Percentiles rank a stretch among this genome's conserved stretches.
phyloP scores from a whole-genome alignment of 1,140 invertebrate species.

The Cepaea nemoralis region DNA sequence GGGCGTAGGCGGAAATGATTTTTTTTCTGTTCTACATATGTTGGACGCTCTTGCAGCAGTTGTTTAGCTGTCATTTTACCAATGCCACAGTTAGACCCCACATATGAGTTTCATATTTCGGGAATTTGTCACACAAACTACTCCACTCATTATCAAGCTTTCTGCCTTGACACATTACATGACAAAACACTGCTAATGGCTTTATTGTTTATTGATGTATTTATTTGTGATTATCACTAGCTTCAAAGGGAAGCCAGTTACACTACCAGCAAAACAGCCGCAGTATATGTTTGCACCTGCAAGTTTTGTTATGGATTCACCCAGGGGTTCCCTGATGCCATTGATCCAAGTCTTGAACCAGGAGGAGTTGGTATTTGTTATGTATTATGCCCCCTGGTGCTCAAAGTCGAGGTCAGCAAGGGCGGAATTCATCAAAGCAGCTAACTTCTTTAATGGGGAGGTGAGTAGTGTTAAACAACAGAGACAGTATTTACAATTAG shows the following conservation, averaged over 20 bases:
- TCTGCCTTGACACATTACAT: no score
- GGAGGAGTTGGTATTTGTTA: slow-evolving; percentile 77
- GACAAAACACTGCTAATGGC: no score
- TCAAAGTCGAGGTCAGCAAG: slow-evolving; percentile 81
- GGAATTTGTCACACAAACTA: no score
- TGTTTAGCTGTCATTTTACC: no score
- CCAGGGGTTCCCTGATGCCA: slow-evolving; percentile 56
- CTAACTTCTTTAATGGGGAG: slow-evolving; percentile 79
- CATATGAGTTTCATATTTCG: no score
- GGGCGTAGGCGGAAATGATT: no score
- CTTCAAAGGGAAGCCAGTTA: slow-evolving; percentile 54
- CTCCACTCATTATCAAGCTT: no score
- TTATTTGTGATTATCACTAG: slow-evolving; percentile 38
- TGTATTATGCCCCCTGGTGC: slow-evolving; percentile 93
- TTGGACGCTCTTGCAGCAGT: no score
- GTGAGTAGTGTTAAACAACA: slow-evolving; percentile 73
- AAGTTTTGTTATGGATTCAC: slow-evolving; percentile 59
- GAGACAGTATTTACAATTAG: no score
- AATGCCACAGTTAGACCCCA: no score
- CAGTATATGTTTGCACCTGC: slow-evolving; percentile 56
- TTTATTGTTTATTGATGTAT: no score
- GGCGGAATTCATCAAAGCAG: slow-evolving; percentile 81
- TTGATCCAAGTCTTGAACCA: slow-evolving; percentile 52
- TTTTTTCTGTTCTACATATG: no score
- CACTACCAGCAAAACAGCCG: slow-evolving; percentile 52